These are phyloP conservation scores for Engraulis encrasicolus DNA, from an alignment of 2,113 vertebrate genomes.

Conservation along the genomic window DNA sequence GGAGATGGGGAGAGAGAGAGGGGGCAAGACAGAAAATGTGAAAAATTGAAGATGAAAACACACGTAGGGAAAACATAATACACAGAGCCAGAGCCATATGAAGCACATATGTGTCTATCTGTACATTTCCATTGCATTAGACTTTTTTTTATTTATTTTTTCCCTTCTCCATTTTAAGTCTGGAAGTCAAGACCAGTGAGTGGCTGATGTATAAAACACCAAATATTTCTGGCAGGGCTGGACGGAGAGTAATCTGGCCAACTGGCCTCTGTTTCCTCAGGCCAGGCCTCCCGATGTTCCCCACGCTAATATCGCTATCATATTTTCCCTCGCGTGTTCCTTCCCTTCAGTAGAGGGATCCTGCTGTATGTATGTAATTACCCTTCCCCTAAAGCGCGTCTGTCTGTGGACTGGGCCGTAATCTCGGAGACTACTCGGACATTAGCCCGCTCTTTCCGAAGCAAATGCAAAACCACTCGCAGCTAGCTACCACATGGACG, in stretches of 20 bases:
- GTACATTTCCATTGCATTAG: constrained; percentile 46
- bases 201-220: constrained; percentile 36
- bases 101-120: constrained; percentile 14
- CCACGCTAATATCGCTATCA: constrained; percentile 41
- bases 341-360: constrained; percentile 48
- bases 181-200: constrained; percentile 59
- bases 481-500: not conserved
- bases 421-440: constrained; percentile 32
- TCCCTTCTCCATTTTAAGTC: constrained; percentile 41
- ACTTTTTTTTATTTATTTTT: constrained; percentile 35
- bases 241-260: constrained; percentile 56
- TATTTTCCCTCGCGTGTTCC: constrained; percentile 46
- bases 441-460: constrained; percentile 36
- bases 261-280: constrained; percentile 54
- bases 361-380: constrained; percentile 32
- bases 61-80: constrained; percentile 37
- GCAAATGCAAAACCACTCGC: constrained; percentile 27
- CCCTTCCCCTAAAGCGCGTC: constrained; percentile 37
- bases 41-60: not conserved
- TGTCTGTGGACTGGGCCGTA: constrained; percentile 26
- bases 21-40: not conserved
- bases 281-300: constrained; percentile 53
- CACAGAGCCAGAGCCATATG: constrained; percentile 40
- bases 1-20: constrained; percentile 27
- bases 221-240: constrained; percentile 56